phyloP scores from a whole-genome alignment of 2,797 vertebrate genomes.

The Poliocrania exsul region DNA sequence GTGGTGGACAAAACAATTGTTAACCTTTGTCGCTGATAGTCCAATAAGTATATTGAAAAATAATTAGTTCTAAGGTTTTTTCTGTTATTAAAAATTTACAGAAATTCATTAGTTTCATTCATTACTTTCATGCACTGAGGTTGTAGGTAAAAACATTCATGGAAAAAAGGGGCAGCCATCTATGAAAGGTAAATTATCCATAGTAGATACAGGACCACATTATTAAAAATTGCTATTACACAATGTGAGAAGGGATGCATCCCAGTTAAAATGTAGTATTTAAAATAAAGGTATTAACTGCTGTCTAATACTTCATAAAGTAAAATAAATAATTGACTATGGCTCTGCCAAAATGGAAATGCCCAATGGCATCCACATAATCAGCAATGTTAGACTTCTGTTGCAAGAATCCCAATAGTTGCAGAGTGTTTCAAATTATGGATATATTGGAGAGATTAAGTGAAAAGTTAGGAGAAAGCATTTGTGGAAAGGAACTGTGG shows the following conservation, averaged over 20 bases:
- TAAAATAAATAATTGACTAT: not conserved
- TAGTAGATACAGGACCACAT: not conserved
- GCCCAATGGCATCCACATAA: not conserved
- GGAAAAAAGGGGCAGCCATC: not conserved
- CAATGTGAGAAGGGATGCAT: not conserved
- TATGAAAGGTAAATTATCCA: not conserved
- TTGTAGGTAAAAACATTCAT: not conserved
- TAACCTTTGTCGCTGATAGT: not conserved
- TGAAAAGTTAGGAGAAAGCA: accelerated
- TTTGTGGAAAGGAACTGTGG: not conserved
- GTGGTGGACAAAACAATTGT: not conserved
- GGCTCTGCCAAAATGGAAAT: not conserved
- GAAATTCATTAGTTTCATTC: no score
- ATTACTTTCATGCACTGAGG: not conserved
- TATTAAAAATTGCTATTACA: not conserved
- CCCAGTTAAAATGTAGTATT: not conserved
- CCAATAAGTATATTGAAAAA: not conserved
- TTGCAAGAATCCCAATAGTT: not conserved
- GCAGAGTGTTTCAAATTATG: not conserved
- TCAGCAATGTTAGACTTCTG: not conserved
- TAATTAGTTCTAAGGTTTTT: not conserved
- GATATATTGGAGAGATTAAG: not conserved
- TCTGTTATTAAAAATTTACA: not conserved
- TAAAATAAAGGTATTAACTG: not conserved
- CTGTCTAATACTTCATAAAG: not conserved